phyloP scores from a whole-genome alignment of 2,797 vertebrate species.

The Aselliscus stoliczkanus region DNA sequence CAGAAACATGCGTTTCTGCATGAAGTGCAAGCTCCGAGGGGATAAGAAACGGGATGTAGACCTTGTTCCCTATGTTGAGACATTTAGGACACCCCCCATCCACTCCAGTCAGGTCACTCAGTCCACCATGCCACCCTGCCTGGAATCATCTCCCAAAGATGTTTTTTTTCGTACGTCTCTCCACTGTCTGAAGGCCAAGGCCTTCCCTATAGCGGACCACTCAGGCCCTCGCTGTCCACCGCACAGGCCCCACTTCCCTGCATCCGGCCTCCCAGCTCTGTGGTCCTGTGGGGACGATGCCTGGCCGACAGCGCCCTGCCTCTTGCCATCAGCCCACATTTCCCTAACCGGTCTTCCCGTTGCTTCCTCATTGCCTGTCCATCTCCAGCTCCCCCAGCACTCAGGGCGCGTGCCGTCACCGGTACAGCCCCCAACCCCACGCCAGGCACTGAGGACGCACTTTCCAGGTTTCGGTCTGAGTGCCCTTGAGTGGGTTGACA shows the following conservation, averaged over 20 bases:
- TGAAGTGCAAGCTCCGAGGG: background rate
- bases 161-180: background rate
- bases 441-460: accelerated
- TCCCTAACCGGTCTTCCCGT: accelerated
- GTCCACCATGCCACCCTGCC: background rate
- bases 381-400: too few species aligned
- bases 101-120: background rate
- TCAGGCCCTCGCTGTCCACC: background rate
- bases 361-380: accelerated
- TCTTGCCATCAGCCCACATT: background rate
- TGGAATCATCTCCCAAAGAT: background rate
- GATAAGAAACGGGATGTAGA: background rate
- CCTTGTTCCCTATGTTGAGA: background rate
- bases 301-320: background rate
- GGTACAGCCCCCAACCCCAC: accelerated
- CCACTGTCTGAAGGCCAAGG: background rate
- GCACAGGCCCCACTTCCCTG: background rate
- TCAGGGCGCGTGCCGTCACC: accelerated
- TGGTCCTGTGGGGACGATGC: background rate
- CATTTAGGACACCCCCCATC: background rate
- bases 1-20: background rate
- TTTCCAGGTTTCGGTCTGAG: background rate
- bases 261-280: background rate
- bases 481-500: background rate
- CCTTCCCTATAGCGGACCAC: background rate